Evolutionary conservation across 2,113 vertebrate genomes (phyloP), one percentile per base, ranked within the genome.

Genomic region (Hemiprocne comata): DNA sequence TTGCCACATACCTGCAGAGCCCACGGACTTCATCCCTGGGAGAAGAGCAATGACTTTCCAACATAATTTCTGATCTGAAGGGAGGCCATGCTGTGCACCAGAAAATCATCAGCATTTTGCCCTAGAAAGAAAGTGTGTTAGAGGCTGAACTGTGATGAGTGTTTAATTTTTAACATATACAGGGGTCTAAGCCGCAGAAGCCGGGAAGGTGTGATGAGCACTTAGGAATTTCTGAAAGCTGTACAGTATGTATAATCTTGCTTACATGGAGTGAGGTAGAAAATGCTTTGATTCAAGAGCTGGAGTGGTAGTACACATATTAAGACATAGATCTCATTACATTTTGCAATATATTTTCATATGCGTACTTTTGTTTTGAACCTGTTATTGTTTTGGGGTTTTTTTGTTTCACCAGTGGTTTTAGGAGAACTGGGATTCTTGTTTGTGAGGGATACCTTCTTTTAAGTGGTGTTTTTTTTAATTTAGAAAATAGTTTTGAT

Each of bases 391-490:
- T 81, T 4, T 82, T 80, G 71, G 7, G 23, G 20, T 50, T 62
- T n/a, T 82, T 87, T 88, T 60, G 23, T 31, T 40, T 84, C 40
- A 24, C 8, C 17, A 8, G 48, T 74, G 51, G 65, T 81, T 96
- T 94, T 75, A 90, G 48, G 80, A 65, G 79, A 95, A 87, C 57
- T 53, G 50, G 44, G 69, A 65, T 84, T 93, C 72, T 53, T 90
- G 42, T 36, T 28, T 74, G 7, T 77, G 42, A 93, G 61, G 50
- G 86, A 9, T 66, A 65, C 18, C 14, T 84, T 54, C 60, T 83
- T 95, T 96, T 61, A 95, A 95, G 82, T 95, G 64, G 67, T 91
- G 36, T 1, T 70, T 79, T 90, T 81, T 90, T 94, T 13, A 71
- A 86, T 92, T 89, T 61, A 85, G 48, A 87, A 87, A 62, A 57